These are phyloP conservation scores for Montipora efflorescens DNA, from an alignment of 64 coral and sea anemone species.

Conservation along the genomic window DNA sequence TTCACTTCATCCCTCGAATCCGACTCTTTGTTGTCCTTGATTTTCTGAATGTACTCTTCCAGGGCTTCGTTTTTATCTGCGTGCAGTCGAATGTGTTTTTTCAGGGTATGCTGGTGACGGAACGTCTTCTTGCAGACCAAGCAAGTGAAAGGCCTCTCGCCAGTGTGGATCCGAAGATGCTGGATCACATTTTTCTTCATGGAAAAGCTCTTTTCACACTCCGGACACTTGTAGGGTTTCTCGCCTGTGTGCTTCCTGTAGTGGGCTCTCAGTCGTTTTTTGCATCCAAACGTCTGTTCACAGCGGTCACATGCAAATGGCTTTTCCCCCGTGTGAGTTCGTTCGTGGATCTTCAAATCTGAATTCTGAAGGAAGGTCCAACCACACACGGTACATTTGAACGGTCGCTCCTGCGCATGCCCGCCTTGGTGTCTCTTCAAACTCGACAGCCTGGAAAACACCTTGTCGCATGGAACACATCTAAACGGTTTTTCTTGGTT, in stretches of 20 bases:
- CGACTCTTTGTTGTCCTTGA: background rate
- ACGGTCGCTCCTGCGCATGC: constrained; percentile 20
- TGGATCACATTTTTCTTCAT: constrained; percentile 39
- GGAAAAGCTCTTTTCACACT: constrained; percentile 43
- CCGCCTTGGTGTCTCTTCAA: constrained; percentile 32
- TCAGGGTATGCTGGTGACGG: constrained; percentile 31
- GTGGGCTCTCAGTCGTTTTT: constrained; percentile 18
- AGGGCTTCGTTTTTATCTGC: constrained; percentile 41
- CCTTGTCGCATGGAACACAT: constrained; percentile 40
- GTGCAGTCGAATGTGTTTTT: constrained; percentile 38
- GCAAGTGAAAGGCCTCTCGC: constrained; percentile 33
- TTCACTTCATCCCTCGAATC: background rate
- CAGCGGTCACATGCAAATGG: constrained; percentile 42
- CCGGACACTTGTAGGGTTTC: constrained; percentile 54
- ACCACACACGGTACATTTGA: constrained; percentile 49
- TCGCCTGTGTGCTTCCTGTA: constrained; percentile 53
- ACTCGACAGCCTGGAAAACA: constrained; percentile 11
- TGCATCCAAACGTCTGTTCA: constrained; percentile 30
- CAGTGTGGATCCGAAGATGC: constrained; percentile 34
- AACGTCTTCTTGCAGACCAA: constrained; percentile 37
- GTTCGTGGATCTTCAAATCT: constrained; percentile 38
- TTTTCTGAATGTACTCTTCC: constrained; percentile 31
- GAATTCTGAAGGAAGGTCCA: constrained; percentile 25
- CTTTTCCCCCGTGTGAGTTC: constrained; percentile 65
- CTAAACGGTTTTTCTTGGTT: constrained; percentile 33